phyloP scores from a whole-genome alignment of 2,888 invertebrate species.

The Oegoconia quadripuncta region DNA sequence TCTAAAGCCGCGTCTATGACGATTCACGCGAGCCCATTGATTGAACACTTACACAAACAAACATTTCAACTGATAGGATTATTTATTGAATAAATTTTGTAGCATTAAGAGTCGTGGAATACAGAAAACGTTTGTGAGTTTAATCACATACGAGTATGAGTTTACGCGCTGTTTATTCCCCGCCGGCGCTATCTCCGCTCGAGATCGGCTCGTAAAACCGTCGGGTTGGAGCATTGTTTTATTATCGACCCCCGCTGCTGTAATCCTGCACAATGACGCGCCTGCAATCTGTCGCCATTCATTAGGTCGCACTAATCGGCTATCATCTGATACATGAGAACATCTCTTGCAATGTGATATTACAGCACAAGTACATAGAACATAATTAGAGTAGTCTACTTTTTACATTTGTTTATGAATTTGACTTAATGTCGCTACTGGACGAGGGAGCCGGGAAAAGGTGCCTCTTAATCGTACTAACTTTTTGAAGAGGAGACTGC shows the following conservation, averaged over 20 bases:
- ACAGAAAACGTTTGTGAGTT: conserved; percentile 24
- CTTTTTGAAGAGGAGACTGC: conserved; percentile 36
- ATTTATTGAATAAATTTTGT: conserved; percentile 6
- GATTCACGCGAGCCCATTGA: conserved; percentile 6
- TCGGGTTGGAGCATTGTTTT: conserved; percentile 55
- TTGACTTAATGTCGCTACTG: not conserved
- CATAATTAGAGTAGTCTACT: not conserved
- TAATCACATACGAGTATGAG: conserved; percentile 40
- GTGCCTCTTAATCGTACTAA: conserved; percentile 35
- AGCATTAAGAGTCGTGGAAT: not conserved
- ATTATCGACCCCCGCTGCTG: conserved; percentile 47
- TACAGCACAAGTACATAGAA: too few species aligned
- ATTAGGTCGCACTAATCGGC: conserved; percentile 42
- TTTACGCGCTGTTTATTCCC: conserved; percentile 59
- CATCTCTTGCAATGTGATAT: too few species aligned
- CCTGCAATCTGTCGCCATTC: conserved; percentile 50
- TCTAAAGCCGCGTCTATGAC: conserved; percentile 14
- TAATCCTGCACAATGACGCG: conserved; percentile 49
- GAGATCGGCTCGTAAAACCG: conserved; percentile 58
- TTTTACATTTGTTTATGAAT: conserved; percentile 1
- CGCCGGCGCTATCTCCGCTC: conserved; percentile 43
- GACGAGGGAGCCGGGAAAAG: conserved; percentile 17
- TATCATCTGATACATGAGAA: conserved; percentile 33
- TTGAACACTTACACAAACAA: conserved; percentile 4
- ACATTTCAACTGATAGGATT: conserved; percentile 7